A percentile compares a stretch with the other conserved stretches of the same genome.
Conservation (phyloP, 2,888 invertebrate species). For the Philopedon plagiatum region DNA sequence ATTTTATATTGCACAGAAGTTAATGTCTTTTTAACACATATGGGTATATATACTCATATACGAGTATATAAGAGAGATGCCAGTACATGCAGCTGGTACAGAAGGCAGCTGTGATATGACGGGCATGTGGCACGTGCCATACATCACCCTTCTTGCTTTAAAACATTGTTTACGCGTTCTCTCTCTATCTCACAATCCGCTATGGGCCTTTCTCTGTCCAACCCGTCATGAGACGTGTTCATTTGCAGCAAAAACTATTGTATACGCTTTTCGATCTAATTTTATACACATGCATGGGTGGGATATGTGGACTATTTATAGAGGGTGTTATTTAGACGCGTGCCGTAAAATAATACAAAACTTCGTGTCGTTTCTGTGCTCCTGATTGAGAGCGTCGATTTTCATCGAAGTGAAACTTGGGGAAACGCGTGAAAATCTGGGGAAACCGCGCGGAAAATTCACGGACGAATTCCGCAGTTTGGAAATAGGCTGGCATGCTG, state of each 20-base stretch:
- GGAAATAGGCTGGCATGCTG: not conserved
- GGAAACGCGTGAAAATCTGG: slow-evolving; percentile 23
- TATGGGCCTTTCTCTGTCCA: not conserved
- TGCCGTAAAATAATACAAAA: slow-evolving; percentile 23
- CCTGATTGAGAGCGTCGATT: slow-evolving; percentile 51
- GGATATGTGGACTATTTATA: slow-evolving; percentile 38
- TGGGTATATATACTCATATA: not conserved
- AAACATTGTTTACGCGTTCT: not conserved
- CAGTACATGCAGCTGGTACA: not conserved
- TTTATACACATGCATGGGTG: not conserved
- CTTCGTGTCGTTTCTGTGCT: slow-evolving; percentile 17
- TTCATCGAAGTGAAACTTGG: slow-evolving; percentile 47
- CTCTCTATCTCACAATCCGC: not conserved
- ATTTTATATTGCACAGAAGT: not conserved
- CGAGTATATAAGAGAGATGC: not conserved
- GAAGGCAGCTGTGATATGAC: not conserved
- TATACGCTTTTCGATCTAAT: not conserved
- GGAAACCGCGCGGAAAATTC: slow-evolving; percentile 21
- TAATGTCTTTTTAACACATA: not conserved
- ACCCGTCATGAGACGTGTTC: not conserved
- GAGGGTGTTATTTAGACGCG: slow-evolving; percentile 36
- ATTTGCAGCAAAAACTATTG: not conserved
- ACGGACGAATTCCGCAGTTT: not conserved
- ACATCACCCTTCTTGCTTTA: not conserved
- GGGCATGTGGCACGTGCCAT: not conserved